A percentile compares a stretch with the other conserved stretches of the same genome.
Conservation (phyloP, 2,113 vertebrate genomes). For the Theristicus caerulescens region DNA sequence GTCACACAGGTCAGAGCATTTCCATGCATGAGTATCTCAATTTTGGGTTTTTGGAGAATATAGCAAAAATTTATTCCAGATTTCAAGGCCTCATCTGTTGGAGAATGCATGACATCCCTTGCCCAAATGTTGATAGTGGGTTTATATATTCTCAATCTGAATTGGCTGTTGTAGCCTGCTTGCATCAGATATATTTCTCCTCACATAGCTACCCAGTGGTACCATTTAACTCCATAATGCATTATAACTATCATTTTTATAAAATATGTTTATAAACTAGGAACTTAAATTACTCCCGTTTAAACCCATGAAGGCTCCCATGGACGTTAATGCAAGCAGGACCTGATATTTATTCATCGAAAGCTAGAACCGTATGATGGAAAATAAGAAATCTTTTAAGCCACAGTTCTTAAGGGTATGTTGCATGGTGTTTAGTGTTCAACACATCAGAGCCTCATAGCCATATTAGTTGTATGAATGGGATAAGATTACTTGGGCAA, state of each 20-base stretch:
- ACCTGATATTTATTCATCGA: slow-evolving; percentile 52
- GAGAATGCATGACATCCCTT: not conserved
- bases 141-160: not conserved
- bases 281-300: slow-evolving; percentile 20
- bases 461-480: slow-evolving; percentile 57
- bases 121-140: not conserved
- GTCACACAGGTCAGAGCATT: not conserved
- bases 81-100: not conserved
- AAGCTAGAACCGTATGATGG: slow-evolving; percentile 29
- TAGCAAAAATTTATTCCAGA: not conserved
- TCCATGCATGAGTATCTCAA: not conserved
- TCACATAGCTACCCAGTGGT: slow-evolving; percentile 1
- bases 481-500: slow-evolving; percentile 55
- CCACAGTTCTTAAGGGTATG: slow-evolving; percentile 24
- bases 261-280: slow-evolving; percentile 50
- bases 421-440: slow-evolving; percentile 34
- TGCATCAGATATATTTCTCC: not conserved
- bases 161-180: slow-evolving; percentile 2
- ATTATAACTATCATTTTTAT: slow-evolving; percentile 26
- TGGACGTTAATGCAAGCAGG: slow-evolving; percentile 7
- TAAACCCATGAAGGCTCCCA: slow-evolving; percentile 30
- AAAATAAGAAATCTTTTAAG: slow-evolving; percentile 61
- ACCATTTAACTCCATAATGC: slow-evolving; percentile 16
- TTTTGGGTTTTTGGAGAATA: not conserved
- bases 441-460: slow-evolving; percentile 52